Evolutionary conservation across 2,888 invertebrate genomes (phyloP), one percentile per base, ranked within the genome.

Genomic region (Laspeyria flexula): DNA sequence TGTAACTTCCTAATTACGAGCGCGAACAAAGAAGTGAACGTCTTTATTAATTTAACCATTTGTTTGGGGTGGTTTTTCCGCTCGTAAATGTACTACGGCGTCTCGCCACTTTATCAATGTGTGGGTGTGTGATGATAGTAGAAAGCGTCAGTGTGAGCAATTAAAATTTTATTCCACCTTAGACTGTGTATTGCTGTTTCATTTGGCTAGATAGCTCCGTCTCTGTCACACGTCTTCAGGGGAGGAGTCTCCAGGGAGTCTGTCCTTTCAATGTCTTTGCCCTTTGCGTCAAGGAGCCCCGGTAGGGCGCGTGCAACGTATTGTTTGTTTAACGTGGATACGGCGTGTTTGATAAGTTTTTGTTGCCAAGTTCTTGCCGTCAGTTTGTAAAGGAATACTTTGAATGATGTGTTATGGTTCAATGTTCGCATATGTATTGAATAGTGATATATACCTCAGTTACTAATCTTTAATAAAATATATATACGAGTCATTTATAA

Each of bases 221-320:
- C 88, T 61, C 72, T 59, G 59, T 90, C 77, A 45, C 73, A 51
- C 86, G 90, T 91, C 92, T 91, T 91, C 88, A 85, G 91, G 90
- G 89, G 90, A 86, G 91, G 91, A 85, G 89, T 89, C 94, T 93
- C 94, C 64, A 73, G 94, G 94, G 94, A 94, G 93, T 93, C 94
- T 94, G 94, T 93, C 93, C 94, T 93, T 93, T 93, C 93, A 92
- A 93, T 92, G 92, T 93, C 92, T 90, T 91, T 93, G 92, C 92
- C 92, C 92, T 92, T 92, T 88, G 90, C 89, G 89, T 86, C 88
- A 85, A 86, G 86, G 79, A 88, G 86, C 80, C 81, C 77, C 86
- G 83, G 77, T 86, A 90, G 89, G 90, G 90, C 83, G 90, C 87
- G 77, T 79, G 83, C 80, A 81, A 60, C 73, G 70, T 62, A 47